phyloP scores from a whole-genome alignment of 2,113 vertebrate genomes.

The human region GRCh38 chr15:40731501-40732000 shows the following conservation, averaged over 20 bases:
- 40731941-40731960: too few species aligned
- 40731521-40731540: not conserved
- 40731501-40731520: slow-evolving; percentile 14
- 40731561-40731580: not conserved
- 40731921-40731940: too few species aligned
- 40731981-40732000: too few species aligned
- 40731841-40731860: too few species aligned
- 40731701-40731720: not conserved
- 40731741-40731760: slow-evolving; percentile 26
- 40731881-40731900: too few species aligned
- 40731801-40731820: too few species aligned
- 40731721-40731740: not conserved
- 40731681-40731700: slow-evolving; percentile 65
- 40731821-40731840: too few species aligned
- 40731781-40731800: slow-evolving; percentile 27
- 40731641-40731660: slow-evolving; percentile 19
- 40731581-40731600: not conserved
- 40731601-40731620: not conserved
- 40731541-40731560: not conserved
- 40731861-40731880: too few species aligned
- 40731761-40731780: slow-evolving; percentile 20
- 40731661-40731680: slow-evolving; percentile 7
- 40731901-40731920: too few species aligned
- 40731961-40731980: too few species aligned
- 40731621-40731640: slow-evolving; percentile 10